Base-by-base conservation (phyloP, 1,140 invertebrate genomes). In the Pomacea maculata region DNA sequence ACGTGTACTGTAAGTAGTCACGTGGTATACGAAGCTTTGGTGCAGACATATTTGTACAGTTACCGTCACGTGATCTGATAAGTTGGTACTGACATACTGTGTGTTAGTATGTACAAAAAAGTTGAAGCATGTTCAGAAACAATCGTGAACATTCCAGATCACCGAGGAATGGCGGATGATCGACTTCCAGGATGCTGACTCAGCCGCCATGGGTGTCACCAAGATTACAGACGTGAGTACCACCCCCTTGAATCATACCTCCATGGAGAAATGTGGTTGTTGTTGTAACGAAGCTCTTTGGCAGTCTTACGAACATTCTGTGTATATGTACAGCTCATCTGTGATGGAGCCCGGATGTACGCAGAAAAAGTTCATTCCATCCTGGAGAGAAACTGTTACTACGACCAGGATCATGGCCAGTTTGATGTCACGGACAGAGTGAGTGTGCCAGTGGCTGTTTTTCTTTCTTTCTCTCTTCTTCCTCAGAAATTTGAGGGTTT, bases 131-230 rank as follows among this genome's bases (percentile, higher is more conserved):
- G 34, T 45, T 6, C 34, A 45, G 6, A 45, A 45, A 4, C 34
- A 45, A 45, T 4, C 34, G 6, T 45, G 34, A 4, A 0, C 2
- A 45, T 21, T 14, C 68, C 94, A 90, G 93, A 96, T 98, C 76
- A 96, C 96, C 92, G 95, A 95, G 85, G 97, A 97, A 90, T 98
- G 97, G 97, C 94, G 96, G 84, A 95, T 97, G 87, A 91, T 98
- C 9, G 94, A 95, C 29, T 97, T 96, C 95, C 95, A 96, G 8
- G 96, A 97, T 90, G 93, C 95, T 11, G 96, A 97, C 89, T 95
- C 95, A 19, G 95, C 95, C 12, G 96, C 97, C 83, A 95, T 95
- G n/a, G 97, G 96, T 88, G 94, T 97, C 11, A 95, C 95, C 15
- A 97, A 97, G 93, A 96, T 97, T 83, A 95, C 97, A 81, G 96